These are phyloP conservation scores for Cyclargus thomasi DNA, from an alignment of 1,140 invertebrate genomes.

Conservation along the genomic window DNA sequence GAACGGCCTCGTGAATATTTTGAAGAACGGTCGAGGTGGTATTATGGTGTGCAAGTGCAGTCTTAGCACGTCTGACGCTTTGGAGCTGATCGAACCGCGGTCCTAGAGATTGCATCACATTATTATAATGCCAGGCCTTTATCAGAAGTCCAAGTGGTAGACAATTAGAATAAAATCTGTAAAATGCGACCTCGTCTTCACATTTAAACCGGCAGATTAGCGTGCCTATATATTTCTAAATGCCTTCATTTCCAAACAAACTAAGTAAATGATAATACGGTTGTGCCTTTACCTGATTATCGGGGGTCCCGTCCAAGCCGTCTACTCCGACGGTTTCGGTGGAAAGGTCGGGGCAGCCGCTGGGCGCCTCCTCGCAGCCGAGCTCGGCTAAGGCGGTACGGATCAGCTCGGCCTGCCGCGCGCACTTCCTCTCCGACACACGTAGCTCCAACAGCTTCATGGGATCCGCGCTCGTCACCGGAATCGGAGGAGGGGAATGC, in stretches of 20 bases:
- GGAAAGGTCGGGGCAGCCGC: slow-evolving; percentile 83
- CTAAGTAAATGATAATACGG: too few relatives aligned
- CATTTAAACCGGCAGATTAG: too few relatives aligned
- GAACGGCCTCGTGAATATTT: slow-evolving; percentile 79
- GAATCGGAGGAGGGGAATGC: slow-evolving; percentile 64
- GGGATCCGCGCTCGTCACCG: slow-evolving; percentile 54
- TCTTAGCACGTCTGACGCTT: slow-evolving; percentile 65
- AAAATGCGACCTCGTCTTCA: too few relatives aligned
- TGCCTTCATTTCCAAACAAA: too few relatives aligned
- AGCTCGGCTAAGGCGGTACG: slow-evolving; percentile 87
- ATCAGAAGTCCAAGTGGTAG: too few relatives aligned
- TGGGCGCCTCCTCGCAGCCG: slow-evolving; percentile 89
- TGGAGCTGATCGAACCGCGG: slow-evolving; percentile 58
- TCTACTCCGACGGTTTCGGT: slow-evolving; percentile 64
- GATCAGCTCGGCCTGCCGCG: slow-evolving; percentile 87
- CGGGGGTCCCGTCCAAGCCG: slow-evolving; percentile 62
- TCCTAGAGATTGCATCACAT: slow-evolving; percentile 36
- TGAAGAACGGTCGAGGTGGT: slow-evolving; percentile 73
- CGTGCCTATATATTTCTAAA: too few relatives aligned
- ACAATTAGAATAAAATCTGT: too few relatives aligned
- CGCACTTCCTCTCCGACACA: slow-evolving; percentile 87
- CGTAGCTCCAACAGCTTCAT: slow-evolving; percentile 75
- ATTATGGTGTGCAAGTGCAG: slow-evolving; percentile 70
- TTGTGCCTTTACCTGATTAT: slow-evolving; percentile 48
- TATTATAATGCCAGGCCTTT: background rate